Evolutionary conservation across 2,888 invertebrate species (phyloP).

Genomic region (Calliopum simillimum): DNA sequence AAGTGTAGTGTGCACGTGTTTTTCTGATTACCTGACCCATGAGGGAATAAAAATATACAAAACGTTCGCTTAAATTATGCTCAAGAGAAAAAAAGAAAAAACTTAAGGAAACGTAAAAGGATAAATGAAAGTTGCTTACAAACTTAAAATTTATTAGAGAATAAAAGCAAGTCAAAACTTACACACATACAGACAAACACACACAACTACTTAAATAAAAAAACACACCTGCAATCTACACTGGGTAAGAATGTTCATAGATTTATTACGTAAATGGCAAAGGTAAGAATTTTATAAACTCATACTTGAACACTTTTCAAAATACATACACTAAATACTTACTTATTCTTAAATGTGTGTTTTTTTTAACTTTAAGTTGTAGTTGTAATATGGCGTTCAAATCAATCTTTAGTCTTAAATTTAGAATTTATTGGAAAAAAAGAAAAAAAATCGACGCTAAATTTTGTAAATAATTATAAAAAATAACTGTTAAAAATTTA

Average conservation of each 20-base stretch:
- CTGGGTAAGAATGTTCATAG: neutral
- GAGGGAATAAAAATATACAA: neutral
- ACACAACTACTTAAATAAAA: slow-evolving; percentile 1
- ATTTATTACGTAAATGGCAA: slow-evolving; percentile 5
- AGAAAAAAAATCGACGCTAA: neutral
- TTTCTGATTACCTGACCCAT: neutral
- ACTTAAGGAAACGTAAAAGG: neutral
- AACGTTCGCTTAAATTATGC: neutral
- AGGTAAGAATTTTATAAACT: slow-evolving; percentile 4
- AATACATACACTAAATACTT: too few relatives aligned
- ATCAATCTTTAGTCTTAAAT: too few relatives aligned
- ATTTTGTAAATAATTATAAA: neutral
- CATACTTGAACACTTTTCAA: too few relatives aligned
- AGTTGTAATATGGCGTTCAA: neutral
- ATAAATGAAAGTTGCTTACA: slow-evolving; percentile 14
- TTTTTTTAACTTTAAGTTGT: neutral
- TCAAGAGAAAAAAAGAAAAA: neutral
- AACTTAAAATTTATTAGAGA: slow-evolving; percentile 2
- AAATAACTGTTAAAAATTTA: neutral
- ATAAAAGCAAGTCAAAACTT: neutral
- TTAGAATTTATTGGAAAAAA: neutral
- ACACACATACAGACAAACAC: slow-evolving; percentile 12
- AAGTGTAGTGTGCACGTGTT: neutral
- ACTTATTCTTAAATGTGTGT: neutral
- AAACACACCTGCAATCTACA: neutral